These are phyloP conservation scores for Ranitomeya variabilis DNA, from an alignment of 2,113 vertebrate genomes.

Conservation along the genomic window DNA sequence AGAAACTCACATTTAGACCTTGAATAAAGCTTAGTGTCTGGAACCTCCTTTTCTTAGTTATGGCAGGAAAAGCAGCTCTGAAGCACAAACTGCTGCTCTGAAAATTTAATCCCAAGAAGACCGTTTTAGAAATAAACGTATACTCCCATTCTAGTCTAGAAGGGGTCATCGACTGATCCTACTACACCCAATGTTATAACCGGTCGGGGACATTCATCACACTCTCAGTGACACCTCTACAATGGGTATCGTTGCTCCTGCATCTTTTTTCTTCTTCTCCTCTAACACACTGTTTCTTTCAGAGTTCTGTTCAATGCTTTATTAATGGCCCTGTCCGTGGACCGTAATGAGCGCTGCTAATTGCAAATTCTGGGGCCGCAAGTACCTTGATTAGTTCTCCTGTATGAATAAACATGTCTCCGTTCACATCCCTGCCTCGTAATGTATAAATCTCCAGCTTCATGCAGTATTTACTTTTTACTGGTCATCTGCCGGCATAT, in stretches of 20 bases:
- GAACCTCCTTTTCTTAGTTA: background rate
- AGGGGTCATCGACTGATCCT: background rate
- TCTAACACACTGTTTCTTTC: constrained; percentile 25
- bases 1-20: too few species aligned
- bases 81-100: background rate
- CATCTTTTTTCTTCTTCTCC: constrained; percentile 19
- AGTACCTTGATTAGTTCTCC: constrained; percentile 43
- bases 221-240: background rate
- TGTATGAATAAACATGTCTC: constrained; percentile 45
- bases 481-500: constrained; percentile 3
- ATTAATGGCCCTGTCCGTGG: constrained; percentile 48
- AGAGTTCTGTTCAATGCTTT: constrained; percentile 30
- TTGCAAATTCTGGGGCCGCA: constrained; percentile 37
- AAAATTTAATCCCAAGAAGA: background rate
- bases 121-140: background rate
- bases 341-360: constrained; percentile 49
- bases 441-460: constrained; percentile 10
- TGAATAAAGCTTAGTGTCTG: too few species aligned
- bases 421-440: background rate
- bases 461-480: constrained; percentile 5
- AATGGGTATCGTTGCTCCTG: background rate
- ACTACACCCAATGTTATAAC: background rate
- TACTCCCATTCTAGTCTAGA: background rate
- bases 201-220: background rate
- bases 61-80: background rate